phyloP scores from a whole-genome alignment of 2,113 vertebrate genomes.

The Sporophila hypoxantha region DNA sequence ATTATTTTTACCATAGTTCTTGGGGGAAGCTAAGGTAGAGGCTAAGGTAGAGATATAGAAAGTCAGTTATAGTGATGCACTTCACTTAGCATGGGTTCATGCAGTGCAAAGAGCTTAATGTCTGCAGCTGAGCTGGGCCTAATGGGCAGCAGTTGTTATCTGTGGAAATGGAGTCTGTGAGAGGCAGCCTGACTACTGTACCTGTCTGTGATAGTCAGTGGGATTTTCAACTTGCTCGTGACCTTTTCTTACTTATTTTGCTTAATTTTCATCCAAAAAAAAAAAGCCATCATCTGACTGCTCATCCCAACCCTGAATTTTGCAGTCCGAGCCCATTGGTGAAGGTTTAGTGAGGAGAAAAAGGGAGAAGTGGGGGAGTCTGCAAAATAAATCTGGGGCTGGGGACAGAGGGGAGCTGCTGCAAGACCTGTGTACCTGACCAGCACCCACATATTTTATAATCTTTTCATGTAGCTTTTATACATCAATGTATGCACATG shows the following conservation, averaged over 20 bases:
- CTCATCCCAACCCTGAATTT: fast-evolving
- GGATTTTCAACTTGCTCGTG: background rate
- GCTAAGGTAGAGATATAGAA: background rate
- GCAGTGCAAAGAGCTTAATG: conserved; percentile 61
- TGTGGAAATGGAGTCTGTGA: conserved; percentile 33
- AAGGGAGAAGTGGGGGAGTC: background rate
- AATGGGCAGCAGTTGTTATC: conserved; percentile 50
- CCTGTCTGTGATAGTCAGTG: background rate
- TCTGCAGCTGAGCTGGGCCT: conserved; percentile 37
- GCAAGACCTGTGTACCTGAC: background rate
- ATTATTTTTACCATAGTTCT: background rate
- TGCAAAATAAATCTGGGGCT: background rate
- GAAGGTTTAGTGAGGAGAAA: background rate
- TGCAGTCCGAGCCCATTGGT: background rate
- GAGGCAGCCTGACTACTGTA: background rate
- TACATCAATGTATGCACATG: background rate
- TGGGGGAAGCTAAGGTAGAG: background rate
- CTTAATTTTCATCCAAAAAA: conserved; percentile 7
- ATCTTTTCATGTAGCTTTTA: background rate
- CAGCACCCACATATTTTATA: background rate
- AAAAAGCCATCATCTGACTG: background rate
- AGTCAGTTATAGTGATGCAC: conserved; percentile 35
- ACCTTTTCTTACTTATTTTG: conserved; percentile 23
- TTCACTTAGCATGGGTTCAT: conserved; percentile 56
- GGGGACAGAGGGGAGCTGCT: background rate